phyloP scores from a whole-genome alignment of 2,888 invertebrate genomes.

The Apamea crenata region DNA sequence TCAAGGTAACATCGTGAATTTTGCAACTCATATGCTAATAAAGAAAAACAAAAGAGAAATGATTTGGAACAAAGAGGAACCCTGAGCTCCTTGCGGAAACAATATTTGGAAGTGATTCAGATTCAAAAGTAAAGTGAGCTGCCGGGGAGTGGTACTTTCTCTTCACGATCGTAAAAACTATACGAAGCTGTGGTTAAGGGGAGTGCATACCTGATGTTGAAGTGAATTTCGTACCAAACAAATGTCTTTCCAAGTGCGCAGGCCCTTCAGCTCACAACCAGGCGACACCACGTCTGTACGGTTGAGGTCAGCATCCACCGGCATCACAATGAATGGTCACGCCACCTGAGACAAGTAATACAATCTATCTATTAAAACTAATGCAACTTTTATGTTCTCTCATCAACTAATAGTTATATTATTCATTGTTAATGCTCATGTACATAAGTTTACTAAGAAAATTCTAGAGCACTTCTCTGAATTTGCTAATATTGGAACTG shows the following conservation, averaged over 20 bases:
- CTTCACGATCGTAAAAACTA: conserved; percentile 59
- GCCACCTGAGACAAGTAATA: conserved; percentile 81
- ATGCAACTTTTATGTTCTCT: conserved; percentile 30
- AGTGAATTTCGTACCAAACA: conserved; percentile 89
- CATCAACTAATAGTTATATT: conserved; percentile 22
- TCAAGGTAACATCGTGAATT: conserved; percentile 25
- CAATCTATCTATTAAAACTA: conserved; percentile 61
- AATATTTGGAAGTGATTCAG: conserved; percentile 46
- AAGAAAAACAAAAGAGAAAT: conserved; percentile 46
- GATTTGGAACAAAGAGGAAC: conserved; percentile 57
- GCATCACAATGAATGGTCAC: conserved; percentile 90
- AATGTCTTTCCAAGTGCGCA: conserved; percentile 90
- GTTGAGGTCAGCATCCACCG: conserved; percentile 90
- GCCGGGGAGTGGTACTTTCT: conserved; percentile 58
- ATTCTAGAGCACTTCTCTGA: conserved; percentile 32
- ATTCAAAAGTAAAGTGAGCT: conserved; percentile 50
- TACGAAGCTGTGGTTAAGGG: conserved; percentile 60
- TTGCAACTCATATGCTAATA: conserved; percentile 48
- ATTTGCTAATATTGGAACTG: conserved; percentile 8
- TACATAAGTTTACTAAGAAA: conserved; percentile 23
- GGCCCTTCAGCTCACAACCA: conserved; percentile 89
- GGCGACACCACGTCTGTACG: conserved; percentile 90
- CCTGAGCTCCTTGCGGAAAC: conserved; percentile 37
- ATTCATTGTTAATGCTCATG: conserved; percentile 14
- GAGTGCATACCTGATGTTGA: conserved; percentile 87